These are phyloP conservation scores for Drosophila macrospina DNA, from an alignment of 2,888 invertebrate species.

Conservation along the genomic window DNA sequence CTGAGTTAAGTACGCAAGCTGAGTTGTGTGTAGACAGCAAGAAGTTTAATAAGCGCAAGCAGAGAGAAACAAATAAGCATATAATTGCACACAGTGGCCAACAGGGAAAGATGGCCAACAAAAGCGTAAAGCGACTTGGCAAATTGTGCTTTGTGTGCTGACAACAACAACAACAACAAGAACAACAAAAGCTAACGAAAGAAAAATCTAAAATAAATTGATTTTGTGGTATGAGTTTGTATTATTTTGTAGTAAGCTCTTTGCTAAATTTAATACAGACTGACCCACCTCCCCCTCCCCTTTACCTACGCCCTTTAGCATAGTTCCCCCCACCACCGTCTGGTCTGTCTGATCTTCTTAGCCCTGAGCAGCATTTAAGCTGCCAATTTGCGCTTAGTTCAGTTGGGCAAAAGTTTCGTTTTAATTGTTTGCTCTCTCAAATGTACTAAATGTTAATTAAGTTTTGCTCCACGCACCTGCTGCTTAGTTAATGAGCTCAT, in stretches of 20 bases:
- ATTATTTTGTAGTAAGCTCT: background rate
- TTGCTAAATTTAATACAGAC: conserved; percentile 1
- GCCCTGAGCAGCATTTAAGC: conserved; percentile 31
- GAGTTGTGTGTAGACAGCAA: background rate
- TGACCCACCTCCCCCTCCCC: background rate
- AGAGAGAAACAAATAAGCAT: conserved; percentile 19
- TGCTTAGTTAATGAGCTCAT: conserved; percentile 9
- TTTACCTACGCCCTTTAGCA: background rate
- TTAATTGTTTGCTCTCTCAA: conserved; percentile 30
- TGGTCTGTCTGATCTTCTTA: conserved; percentile 10
- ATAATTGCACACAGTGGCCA: conserved; percentile 21
- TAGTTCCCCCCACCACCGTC: background rate
- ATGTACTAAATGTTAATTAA: conserved; percentile 19
- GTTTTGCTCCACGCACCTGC: conserved; percentile 1
- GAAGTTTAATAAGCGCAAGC: background rate
- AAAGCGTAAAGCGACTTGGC: conserved; percentile 42
- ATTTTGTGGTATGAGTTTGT: no score
- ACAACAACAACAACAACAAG: no score
- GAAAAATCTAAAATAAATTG: no score
- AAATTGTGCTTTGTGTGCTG: conserved; percentile 27
- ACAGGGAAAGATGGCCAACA: conserved; percentile 15
- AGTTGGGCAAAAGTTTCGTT: conserved; percentile 29
- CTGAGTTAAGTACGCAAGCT: conserved; percentile 10
- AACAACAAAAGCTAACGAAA: no score
- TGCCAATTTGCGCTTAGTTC: conserved; percentile 32